Evolutionary conservation across 2,113 vertebrate species (phyloP), one percentile per base, ranked within the genome.

Genomic region (Poecile atricapillus): DNA sequence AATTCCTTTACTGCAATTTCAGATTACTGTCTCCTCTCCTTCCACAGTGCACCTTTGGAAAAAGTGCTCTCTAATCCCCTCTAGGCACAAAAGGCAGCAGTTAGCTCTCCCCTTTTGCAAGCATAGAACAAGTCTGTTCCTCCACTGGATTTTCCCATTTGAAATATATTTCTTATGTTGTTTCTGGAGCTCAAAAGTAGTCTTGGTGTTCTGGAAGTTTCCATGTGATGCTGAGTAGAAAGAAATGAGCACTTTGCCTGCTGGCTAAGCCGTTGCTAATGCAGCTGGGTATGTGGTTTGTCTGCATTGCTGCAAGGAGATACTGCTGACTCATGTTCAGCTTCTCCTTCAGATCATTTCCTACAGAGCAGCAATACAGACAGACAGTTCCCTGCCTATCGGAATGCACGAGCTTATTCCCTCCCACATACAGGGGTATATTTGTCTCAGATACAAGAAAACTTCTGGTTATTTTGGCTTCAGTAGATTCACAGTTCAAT

Each of bases 291-390:
- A 10, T 22, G 60, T 80, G 50, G 39, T 86, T 94, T 90, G 24
- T 46, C 90, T 92, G 86, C 73, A 86, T 74, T 94, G 88, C 88
- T 96, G 89, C 83, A 88, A 67, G 67, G 55, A 67, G 39, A 39
- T 55, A 20, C 43, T 93, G 92, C 92, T 96, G 89, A 94, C 47
- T 93, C 90, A 90, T 27, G 39, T 69, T 93, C 86, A 73, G 68
- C 68, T 92, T 90, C 92, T 91, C 84, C 62, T 65, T 93, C 82
- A 67, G 63, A 90, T 85, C 22, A 8, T 87, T 82, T 92, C 86
- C 88, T 81, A 58, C 59, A 28, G 50, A 63, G 59, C 62, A 92
- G 79, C 67, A 49, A 62, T 49, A n/a, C 39, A 84, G 70, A 65
- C 68, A 74, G 43, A n/a, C 28, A 55, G 21, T n/a, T 88, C 50